Evolutionary conservation across 2,797 vertebrate species (phyloP).

Genomic region (Molossus alvarezi): DNA sequence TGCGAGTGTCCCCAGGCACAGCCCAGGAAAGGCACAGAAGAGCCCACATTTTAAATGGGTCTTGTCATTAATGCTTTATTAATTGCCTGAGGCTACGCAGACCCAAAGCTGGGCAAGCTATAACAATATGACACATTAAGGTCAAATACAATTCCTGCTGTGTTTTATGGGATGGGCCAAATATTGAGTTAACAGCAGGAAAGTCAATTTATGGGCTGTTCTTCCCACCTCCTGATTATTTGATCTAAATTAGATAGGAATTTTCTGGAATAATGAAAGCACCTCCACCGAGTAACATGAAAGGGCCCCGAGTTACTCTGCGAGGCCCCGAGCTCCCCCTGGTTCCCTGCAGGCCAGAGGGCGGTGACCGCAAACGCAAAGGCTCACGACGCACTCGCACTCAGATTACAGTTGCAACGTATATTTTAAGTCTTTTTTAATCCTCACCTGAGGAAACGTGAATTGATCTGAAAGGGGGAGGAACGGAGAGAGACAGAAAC

Average conservation of each 20-base stretch:
- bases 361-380: no score
- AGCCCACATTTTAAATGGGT: conserved; percentile 98
- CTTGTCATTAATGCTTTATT: conserved; percentile 99
- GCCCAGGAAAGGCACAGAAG: conserved; percentile 95
- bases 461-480: not conserved
- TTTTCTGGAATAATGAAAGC: conserved; percentile 84
- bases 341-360: no score
- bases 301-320: conserved; percentile 83
- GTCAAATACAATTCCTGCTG: conserved; percentile 96
- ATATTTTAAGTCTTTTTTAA: not conserved
- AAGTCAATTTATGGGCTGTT: conserved; percentile 91
- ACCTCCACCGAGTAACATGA: conserved; percentile 84
- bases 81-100: conserved; percentile 97
- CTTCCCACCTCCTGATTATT: conserved; percentile 90
- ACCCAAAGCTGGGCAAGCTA: conserved; percentile 94
- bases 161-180: conserved; percentile 94
- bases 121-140: conserved; percentile 99
- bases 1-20: conserved; percentile 92
- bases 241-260: conserved; percentile 89
- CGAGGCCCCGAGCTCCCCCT: not conserved
- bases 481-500: not conserved
- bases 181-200: conserved; percentile 95
- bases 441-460: not conserved
- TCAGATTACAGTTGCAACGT: not conserved
- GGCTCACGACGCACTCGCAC: no score